phyloP scores from a whole-genome alignment of 2,888 invertebrate genomes.

The Onchidella celtica region DNA sequence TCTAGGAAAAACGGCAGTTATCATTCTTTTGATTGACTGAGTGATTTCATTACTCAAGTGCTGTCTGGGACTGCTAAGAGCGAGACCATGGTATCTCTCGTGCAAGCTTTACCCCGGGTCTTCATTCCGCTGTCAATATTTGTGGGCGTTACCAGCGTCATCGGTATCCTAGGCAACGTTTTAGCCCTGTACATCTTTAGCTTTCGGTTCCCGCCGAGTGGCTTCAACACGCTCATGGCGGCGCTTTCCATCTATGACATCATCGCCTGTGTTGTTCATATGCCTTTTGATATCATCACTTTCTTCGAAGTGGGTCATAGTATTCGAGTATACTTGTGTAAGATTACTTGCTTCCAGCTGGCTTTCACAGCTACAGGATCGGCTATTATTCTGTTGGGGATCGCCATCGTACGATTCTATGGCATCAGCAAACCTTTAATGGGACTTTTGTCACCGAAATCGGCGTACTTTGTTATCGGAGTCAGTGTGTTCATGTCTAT shows the following conservation, averaged over 20 bases:
- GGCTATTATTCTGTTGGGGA: slow-evolving; percentile 29
- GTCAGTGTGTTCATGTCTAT: slow-evolving; percentile 10
- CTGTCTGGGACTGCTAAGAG: too few species aligned
- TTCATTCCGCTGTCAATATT: slow-evolving; percentile 31
- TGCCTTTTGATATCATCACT: slow-evolving; percentile 37
- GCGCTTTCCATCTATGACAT: slow-evolving; percentile 28
- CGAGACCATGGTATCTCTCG: not conserved
- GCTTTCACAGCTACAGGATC: slow-evolving; percentile 42
- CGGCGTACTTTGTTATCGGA: slow-evolving; percentile 7
- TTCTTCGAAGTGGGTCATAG: not conserved
- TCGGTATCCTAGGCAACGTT: slow-evolving; percentile 27
- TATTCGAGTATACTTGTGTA: slow-evolving; percentile 17
- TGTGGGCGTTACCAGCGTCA: slow-evolving; percentile 10
- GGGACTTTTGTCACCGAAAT: not conserved
- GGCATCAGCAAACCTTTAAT: slow-evolving; percentile 19
- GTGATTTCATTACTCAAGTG: too few species aligned
- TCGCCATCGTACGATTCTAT: slow-evolving; percentile 32
- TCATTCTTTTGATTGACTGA: too few species aligned
- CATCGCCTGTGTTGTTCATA: slow-evolving; percentile 33
- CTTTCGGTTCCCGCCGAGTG: slow-evolving; percentile 18
- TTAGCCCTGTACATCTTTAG: slow-evolving; percentile 24
- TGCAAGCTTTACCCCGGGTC: not conserved
- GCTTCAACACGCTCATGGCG: slow-evolving; percentile 38
- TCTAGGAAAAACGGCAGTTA: too few species aligned
- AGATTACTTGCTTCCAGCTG: slow-evolving; percentile 41